Evolutionary conservation across 2,113 vertebrate genomes (phyloP), one percentile per base, ranked within the genome.

Genomic region (Martes martes): DNA sequence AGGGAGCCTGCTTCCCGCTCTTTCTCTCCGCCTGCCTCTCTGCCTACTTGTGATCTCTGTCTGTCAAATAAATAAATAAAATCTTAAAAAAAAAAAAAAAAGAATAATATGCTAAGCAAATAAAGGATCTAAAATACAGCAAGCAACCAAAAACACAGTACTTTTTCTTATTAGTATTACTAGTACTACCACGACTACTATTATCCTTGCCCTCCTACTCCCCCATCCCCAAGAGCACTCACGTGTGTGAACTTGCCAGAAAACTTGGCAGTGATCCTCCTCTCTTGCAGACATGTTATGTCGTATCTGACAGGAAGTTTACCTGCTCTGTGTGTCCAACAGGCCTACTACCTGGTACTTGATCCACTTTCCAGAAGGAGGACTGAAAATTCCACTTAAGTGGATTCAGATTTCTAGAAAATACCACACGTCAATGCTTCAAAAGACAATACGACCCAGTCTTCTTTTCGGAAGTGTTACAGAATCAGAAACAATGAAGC

Each of bases 361-460:
- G 24, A 4, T 4, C 36, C 36, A 57, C 4, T 76, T 94, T n/a
- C 11, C 23, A 59, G 14, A 1, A 81, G 28, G 5, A 65, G 18
- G 11, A 91, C 1, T 59, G 8, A 45, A 78, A 82, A 89, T 45
- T 8, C 11, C 24, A 59, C 31, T 61, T 59, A 78, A 71, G 28
- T 24, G 18, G 92, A 87, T 91, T 97, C 52, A 45, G 1, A 57
- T 71, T 87, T 88, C 33, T 76, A 85, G 28, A 92, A 86, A 88
- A 88, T 50, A 67, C 18, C 59, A 23, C 24, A 42, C 7, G 6
- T 50, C 39, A 76, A 73, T 11, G 36, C 19, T 69, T 14, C 9
- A 67, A 67, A 91, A 50, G 31, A 50, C 42, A 65, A 59, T 4
- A 36, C 18, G 11, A 52, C 14, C 74, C 11, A 55, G 16, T 47